phyloP scores from a whole-genome alignment of 2,797 vertebrate genomes.

The Tangara arthus region DNA sequence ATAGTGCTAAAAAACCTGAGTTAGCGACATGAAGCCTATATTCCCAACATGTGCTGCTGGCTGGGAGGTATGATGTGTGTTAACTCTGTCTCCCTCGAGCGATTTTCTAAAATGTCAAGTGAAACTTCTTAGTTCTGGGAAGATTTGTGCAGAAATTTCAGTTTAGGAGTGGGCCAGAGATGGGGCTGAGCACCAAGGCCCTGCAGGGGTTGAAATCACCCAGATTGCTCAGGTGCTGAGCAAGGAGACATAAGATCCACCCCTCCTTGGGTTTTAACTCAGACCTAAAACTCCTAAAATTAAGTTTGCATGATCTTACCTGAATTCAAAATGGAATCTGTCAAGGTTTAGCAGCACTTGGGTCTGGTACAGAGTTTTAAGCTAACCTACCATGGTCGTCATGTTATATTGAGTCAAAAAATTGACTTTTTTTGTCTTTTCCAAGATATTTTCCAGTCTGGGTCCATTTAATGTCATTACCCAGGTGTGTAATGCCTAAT shows the following conservation, averaged over 20 bases:
- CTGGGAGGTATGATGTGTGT: background rate
- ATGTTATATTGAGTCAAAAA: background rate
- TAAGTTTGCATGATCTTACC: background rate
- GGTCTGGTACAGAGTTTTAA: background rate
- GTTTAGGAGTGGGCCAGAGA: background rate
- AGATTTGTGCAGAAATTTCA: background rate
- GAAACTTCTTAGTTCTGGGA: background rate
- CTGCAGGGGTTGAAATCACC: background rate
- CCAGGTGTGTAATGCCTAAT: background rate
- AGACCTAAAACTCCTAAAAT: background rate
- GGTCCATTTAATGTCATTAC: rapidly evolving
- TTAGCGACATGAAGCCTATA: background rate
- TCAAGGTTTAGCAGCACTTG: background rate
- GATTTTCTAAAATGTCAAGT: background rate
- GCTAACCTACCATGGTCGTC: background rate
- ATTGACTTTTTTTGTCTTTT: background rate
- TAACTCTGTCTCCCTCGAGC: background rate
- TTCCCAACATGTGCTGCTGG: background rate
- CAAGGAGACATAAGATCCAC: no score
- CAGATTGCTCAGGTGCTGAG: rapidly evolving
- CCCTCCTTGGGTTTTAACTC: background rate
- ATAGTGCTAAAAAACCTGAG: background rate
- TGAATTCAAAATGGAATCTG: background rate
- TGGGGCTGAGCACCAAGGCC: background rate
- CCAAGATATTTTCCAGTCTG: background rate